Evolutionary conservation across 2,113 vertebrate genomes (phyloP).

Genomic region (Spea multiplicata): DNA sequence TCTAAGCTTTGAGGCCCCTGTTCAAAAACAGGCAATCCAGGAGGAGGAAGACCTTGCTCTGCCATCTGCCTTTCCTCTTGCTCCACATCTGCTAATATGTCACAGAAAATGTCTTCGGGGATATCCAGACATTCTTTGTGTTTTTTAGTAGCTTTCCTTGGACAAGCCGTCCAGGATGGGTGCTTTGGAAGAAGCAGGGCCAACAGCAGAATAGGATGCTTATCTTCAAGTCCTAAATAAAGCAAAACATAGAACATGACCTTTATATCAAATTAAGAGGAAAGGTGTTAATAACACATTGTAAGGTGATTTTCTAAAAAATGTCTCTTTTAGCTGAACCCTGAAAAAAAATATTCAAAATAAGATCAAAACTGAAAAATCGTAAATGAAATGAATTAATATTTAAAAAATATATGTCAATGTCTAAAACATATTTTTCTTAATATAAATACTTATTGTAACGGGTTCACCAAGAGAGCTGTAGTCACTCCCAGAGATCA

Average conservation of each 20-base stretch:
- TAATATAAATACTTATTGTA: no score
- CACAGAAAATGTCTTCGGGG: constrained; percentile 33
- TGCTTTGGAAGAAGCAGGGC: constrained; percentile 57
- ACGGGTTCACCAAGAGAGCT: no score
- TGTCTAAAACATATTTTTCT: no score
- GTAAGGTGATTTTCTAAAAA: no score
- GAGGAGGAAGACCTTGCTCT: constrained; percentile 1
- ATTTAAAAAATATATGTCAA: no score
- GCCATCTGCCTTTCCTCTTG: constrained; percentile 1
- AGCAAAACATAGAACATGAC: neutral
- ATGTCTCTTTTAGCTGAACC: no score
- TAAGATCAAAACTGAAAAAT: no score
- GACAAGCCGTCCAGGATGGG: constrained; percentile 21
- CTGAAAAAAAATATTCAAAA: no score
- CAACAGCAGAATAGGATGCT: constrained; percentile 48
- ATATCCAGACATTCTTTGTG: constrained; percentile 1
- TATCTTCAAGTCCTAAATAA: constrained; percentile 49
- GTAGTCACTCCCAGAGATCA: no score
- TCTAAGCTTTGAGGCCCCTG: neutral
- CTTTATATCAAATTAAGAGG: no score
- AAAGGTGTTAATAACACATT: no score
- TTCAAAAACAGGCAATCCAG: neutral
- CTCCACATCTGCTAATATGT: constrained; percentile 34
- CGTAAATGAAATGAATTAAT: no score
- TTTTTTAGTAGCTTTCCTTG: neutral